Base-by-base conservation (phyloP, 2,797 vertebrate species). In the Echeneis naucrates region DNA sequence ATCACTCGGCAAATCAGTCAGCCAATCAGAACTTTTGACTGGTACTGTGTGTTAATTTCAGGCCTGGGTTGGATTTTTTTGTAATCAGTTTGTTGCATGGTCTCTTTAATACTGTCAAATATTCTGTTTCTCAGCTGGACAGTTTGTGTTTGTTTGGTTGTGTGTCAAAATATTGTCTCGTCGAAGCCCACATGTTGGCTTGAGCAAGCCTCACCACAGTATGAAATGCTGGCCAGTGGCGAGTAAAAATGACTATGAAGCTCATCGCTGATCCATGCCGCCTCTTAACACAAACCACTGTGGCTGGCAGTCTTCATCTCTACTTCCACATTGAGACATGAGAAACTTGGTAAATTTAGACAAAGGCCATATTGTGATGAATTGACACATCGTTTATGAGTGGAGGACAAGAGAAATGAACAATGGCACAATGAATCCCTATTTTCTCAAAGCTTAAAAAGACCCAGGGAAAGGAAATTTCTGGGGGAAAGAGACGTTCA, bases 301-400 rank as follows among this genome's bases (percentile, higher is more conserved):
- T 88, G 73, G 65, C 71, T 11, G 72, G 58, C 83, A 67, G 70
- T 73, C 72, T 73, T 67, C 68, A 65, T 76, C 80, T 88, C 80
- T 64, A 72, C 69, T 77, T 76, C 68, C 81, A 78, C 81, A 75
- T 69, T 69, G 83, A 84, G 57, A 44, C 77, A 87, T 61, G 68
- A 62, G 71, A 88, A 90, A 92, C 83, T 89, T 88, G 72, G 87
- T 91, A 89, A 92, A 90, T 87, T 83, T 78, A 90, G 89, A 92
- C 89, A 93, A 93, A 92, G 89, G 81, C 81, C 86, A 92, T 88
- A 92, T 93, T 93, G 87, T 92, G 90, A 93, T 90, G 91, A 93
- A 88, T 92, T 93, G 92, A 93, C 91, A 88, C 90, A 89, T 90
- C 82, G 72, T 91, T 88, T 91, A 81, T 89, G 88, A 90, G 87